Percentiles rank a stretch among this genome's conserved stretches.
Evolutionary conservation across 2,797 vertebrate species (phyloP).

Genomic region (Tenualosa ilisha): DNA sequence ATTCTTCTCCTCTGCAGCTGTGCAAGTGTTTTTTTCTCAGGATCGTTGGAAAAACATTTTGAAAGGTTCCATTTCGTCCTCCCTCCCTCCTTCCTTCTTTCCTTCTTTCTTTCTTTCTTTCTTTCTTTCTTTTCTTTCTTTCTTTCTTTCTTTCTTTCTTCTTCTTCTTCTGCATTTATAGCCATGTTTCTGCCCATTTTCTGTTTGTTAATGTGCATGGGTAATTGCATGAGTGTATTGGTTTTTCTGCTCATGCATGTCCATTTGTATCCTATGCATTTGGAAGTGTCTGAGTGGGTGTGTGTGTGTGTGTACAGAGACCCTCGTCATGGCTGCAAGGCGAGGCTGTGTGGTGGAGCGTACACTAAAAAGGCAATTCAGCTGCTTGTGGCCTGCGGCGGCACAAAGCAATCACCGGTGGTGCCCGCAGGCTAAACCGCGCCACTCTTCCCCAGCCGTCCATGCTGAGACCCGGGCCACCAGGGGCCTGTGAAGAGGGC

Average conservation of each 20-base stretch:
- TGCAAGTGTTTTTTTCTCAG: not conserved
- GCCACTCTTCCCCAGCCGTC: not conserved
- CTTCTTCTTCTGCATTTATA: not conserved
- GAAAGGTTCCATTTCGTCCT: not conserved
- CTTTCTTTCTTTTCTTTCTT: not conserved
- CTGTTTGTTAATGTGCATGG: conserved; percentile 6
- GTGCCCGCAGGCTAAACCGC: not conserved
- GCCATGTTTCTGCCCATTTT: not conserved
- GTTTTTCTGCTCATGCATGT: not conserved
- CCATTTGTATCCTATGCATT: not conserved
- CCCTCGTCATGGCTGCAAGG: not conserved
- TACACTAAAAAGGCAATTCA: not conserved
- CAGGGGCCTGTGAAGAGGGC: not conserved
- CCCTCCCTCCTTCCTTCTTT: not conserved
- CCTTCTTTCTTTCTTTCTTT: not conserved
- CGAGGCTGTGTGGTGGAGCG: not conserved
- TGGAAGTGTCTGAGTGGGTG: not conserved
- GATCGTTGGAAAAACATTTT: not conserved
- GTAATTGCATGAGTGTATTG: conserved; percentile 16
- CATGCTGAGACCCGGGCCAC: not conserved
- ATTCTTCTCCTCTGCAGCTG: conserved; percentile 1
- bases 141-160: not conserved
- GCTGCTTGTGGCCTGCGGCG: not conserved
- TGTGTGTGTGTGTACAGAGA: not conserved
- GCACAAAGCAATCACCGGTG: not conserved